phyloP scores from a whole-genome alignment of 2,888 invertebrate species.

The Heteropelma amictum region DNA sequence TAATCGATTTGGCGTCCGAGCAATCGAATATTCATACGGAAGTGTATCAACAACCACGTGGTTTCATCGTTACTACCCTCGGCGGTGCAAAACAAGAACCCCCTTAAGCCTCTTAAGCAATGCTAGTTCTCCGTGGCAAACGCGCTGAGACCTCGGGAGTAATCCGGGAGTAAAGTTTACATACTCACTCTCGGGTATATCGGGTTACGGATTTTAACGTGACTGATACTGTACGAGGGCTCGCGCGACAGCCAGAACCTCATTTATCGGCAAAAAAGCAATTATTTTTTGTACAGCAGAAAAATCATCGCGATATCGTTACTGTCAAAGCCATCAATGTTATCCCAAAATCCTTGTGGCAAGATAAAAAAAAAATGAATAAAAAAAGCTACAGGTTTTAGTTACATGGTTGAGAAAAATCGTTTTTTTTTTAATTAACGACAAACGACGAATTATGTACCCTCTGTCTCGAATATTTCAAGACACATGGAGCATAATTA shows the following conservation, averaged over 20 bases:
- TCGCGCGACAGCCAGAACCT: constrained; percentile 15
- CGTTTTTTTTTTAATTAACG: too few relatives aligned
- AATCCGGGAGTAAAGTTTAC: constrained; percentile 50
- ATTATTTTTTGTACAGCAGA: constrained; percentile 32
- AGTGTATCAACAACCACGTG: constrained; percentile 20
- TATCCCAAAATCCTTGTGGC: background rate
- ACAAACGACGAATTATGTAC: too few relatives aligned
- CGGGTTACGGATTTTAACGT: constrained; percentile 53
- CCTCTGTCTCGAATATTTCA: too few relatives aligned
- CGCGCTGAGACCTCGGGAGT: constrained; percentile 6
- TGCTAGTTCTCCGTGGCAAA: constrained; percentile 37
- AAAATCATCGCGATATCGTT: background rate
- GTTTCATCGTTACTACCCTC: constrained; percentile 11
- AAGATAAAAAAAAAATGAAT: too few relatives aligned
- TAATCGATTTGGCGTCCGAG: constrained; percentile 37
- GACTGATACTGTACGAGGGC: constrained; percentile 35
- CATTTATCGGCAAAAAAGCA: constrained; percentile 34
- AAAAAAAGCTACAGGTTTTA: too few relatives aligned
- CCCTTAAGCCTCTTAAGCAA: constrained; percentile 50
- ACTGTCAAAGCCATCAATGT: background rate
- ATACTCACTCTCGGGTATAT: constrained; percentile 36
- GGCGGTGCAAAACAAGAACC: constrained; percentile 3
- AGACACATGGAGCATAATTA: too few relatives aligned
- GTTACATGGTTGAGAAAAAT: background rate
- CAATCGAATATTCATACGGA: constrained; percentile 50